phyloP scores from a whole-genome alignment of 2,113 vertebrate species.

The Otus sunia region DNA sequence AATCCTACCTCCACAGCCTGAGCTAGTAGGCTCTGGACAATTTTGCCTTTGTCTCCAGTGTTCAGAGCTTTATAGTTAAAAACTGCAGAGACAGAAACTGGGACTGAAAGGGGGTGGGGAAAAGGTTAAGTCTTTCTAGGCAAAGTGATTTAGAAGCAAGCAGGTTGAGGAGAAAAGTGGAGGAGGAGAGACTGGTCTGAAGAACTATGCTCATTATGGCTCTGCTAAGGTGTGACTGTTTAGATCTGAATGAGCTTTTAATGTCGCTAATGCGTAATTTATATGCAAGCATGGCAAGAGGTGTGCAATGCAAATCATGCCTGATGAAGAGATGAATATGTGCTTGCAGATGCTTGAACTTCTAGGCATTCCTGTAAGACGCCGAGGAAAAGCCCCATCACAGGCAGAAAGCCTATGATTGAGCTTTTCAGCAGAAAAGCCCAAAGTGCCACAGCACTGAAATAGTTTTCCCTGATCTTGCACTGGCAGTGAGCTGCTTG shows the following conservation, averaged over 20 bases:
- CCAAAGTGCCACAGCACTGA: accelerated
- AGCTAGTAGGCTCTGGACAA: background rate
- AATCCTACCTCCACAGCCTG: background rate
- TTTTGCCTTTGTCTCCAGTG: background rate
- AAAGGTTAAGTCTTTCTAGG: background rate
- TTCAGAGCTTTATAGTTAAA: background rate
- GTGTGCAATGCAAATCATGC: background rate
- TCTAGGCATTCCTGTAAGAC: background rate
- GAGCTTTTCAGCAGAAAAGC: background rate
- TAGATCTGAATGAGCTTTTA: background rate
- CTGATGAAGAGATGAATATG: background rate
- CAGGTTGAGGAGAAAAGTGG: background rate
- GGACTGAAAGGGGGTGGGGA: background rate
- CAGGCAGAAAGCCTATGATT: background rate
- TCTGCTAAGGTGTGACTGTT: background rate
- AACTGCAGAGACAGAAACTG: background rate
- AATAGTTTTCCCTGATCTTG: background rate
- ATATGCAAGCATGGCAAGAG: background rate
- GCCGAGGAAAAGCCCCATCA: background rate
- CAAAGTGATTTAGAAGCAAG: background rate
- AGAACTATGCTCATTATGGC: background rate
- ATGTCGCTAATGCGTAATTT: background rate
- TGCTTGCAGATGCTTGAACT: background rate
- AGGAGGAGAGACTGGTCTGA: background rate
- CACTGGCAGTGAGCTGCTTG: background rate